Percentiles rank a stretch among this genome's conserved stretches.
Conservation (phyloP, 2,888 invertebrate species). For the Harpagoxenus sublaevis region DNA sequence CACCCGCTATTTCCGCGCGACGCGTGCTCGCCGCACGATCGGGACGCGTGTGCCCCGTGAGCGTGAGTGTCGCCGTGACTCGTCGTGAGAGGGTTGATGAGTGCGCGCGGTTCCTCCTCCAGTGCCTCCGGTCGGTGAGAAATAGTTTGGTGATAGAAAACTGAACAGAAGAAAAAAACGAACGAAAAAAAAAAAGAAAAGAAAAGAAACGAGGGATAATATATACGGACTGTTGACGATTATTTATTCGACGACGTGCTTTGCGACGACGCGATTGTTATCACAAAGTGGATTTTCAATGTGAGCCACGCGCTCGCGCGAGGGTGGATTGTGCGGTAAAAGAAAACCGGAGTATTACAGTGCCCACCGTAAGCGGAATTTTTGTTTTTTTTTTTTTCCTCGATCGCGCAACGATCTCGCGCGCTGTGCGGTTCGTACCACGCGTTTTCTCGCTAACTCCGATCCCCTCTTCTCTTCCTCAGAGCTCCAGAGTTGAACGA, state of each 20-base stretch:
- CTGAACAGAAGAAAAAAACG: neutral
- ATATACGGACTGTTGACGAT: neutral
- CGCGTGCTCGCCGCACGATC: constrained; percentile 73
- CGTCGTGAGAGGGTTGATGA: constrained; percentile 64
- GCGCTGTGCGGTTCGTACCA: neutral
- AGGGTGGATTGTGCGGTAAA: constrained; percentile 24
- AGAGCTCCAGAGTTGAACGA: constrained; percentile 28
- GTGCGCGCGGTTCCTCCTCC: constrained; percentile 26
- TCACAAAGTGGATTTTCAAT: constrained; percentile 27
- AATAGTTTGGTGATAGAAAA: neutral
- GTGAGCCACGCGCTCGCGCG: constrained; percentile 1
- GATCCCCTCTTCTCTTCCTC: constrained; percentile 6
- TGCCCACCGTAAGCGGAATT: neutral
- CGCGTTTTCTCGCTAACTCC: neutral
- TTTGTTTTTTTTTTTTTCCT: neutral
- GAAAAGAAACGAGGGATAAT: neutral
- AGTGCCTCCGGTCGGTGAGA: constrained; percentile 8
- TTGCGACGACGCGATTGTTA: neutral
- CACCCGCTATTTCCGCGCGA: constrained; percentile 68
- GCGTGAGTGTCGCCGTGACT: constrained; percentile 41
- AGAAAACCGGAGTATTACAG: constrained; percentile 23
- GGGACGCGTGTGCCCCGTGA: constrained; percentile 62
- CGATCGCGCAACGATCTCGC: constrained; percentile 19
- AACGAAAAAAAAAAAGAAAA: neutral
- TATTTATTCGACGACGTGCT: neutral